phyloP scores from a whole-genome alignment of 1,140 invertebrate species.

The Ceratoteleas bidentatus region DNA sequence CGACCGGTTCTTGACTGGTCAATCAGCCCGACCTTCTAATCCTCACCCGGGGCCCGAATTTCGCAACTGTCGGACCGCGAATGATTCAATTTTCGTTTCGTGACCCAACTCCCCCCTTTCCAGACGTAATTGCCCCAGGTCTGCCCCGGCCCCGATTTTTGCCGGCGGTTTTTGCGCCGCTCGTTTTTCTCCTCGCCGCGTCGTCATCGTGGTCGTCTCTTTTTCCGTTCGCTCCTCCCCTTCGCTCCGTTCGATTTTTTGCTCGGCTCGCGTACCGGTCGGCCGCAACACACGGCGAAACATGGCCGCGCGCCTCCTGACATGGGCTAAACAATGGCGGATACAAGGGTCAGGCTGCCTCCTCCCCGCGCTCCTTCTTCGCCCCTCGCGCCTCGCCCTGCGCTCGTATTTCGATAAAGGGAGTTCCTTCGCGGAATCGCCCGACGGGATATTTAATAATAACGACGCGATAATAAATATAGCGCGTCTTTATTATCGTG shows the following conservation, averaged over 20 bases:
- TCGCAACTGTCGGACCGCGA: not conserved
- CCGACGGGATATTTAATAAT: conserved; percentile 60
- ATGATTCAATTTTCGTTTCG: conserved; percentile 45
- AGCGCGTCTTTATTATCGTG: conserved; percentile 62
- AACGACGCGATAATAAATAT: conserved; percentile 62
- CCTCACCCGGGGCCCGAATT: no score
- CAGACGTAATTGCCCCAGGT: no score
- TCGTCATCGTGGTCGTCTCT: no score
- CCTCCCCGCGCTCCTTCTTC: conserved; percentile 6
- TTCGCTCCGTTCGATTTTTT: conserved; percentile 72
- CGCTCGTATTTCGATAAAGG: conserved; percentile 69
- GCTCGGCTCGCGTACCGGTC: conserved; percentile 65
- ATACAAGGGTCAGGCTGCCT: conserved; percentile 68
- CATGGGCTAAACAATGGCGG: conserved; percentile 79
- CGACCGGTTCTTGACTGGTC: no score
- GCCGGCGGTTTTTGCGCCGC: no score
- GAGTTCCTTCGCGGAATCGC: conserved; percentile 50
- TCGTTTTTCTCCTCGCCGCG: no score
- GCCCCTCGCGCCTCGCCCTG: conserved; percentile 52
- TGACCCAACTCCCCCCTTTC: no score
- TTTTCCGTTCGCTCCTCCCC: conserved; percentile 59
- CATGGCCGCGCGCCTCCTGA: conserved; percentile 78
- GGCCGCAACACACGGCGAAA: conserved; percentile 73
- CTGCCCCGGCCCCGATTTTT: no score
- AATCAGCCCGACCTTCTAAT: no score